Percentiles rank a stretch among this genome's conserved stretches.
phyloP scores from a whole-genome alignment of 1,140 invertebrate species.

The Cydia pomonella region DNA sequence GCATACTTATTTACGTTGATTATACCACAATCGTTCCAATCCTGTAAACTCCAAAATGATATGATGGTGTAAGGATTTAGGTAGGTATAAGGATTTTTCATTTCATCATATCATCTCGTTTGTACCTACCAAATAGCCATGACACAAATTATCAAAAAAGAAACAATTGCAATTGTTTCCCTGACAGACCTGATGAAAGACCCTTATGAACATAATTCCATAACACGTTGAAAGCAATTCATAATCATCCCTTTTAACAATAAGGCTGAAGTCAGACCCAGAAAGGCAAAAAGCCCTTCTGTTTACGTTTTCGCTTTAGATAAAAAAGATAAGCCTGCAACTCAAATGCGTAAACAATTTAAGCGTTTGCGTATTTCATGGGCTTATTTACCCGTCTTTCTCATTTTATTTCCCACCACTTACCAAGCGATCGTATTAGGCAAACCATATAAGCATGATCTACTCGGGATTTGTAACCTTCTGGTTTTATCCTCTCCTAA shows the following conservation, averaged over 20 bases:
- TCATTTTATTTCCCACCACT: background rate
- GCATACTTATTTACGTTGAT: too few relatives aligned
- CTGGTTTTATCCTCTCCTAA: too few relatives aligned
- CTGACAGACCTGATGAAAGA: background rate
- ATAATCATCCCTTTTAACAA: background rate
- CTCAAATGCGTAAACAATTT: constrained; percentile 32
- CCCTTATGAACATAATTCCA: background rate
- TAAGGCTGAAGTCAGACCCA: background rate
- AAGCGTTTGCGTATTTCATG: constrained; percentile 24
- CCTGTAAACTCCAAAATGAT: too few relatives aligned
- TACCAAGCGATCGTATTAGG: background rate
- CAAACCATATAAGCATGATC: background rate
- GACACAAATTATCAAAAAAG: too few relatives aligned
- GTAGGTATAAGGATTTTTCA: too few relatives aligned
- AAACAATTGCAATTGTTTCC: too few relatives aligned
- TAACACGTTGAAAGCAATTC: constrained; percentile 10
- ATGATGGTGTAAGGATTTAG: too few relatives aligned
- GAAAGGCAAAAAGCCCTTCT: constrained; percentile 26
- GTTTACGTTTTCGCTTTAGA: constrained; percentile 21
- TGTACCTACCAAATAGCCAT: too few relatives aligned
- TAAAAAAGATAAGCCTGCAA: constrained; percentile 30
- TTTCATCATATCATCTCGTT: too few relatives aligned
- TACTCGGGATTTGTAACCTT: too few relatives aligned
- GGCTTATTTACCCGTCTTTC: background rate
- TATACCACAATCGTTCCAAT: too few relatives aligned